phyloP scores from a whole-genome alignment of 2,797 vertebrate genomes.

The Eurystomus glaucurus region DNA sequence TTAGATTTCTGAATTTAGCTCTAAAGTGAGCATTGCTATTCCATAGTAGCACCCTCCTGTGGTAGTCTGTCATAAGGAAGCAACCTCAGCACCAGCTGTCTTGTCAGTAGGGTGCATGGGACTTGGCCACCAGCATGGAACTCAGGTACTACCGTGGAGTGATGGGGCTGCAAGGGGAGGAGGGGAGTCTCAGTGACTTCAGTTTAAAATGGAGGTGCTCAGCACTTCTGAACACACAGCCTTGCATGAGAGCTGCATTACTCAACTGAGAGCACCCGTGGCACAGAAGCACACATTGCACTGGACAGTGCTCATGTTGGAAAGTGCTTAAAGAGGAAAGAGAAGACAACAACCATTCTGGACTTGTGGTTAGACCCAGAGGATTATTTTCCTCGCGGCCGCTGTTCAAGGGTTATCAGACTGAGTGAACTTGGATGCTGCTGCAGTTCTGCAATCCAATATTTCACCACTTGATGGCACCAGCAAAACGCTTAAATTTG shows the following conservation, averaged over 20 bases:
- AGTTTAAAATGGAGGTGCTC: background rate
- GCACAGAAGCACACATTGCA: background rate
- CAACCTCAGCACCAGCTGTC: background rate
- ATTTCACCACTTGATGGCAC: conserved; percentile 78
- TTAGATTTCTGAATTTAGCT: background rate
- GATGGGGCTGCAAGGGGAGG: background rate
- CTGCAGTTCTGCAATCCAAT: conserved; percentile 8
- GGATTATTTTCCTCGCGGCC: background rate
- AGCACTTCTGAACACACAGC: background rate
- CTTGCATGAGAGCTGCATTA: background rate
- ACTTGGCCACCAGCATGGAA: background rate
- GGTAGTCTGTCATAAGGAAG: background rate
- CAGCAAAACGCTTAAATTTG: conserved; percentile 44
- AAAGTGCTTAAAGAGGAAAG: background rate
- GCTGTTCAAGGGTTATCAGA: background rate
- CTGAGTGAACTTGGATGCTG: background rate
- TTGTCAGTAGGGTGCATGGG: no score
- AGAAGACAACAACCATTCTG: background rate
- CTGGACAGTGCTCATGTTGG: background rate
- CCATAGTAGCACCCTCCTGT: background rate
- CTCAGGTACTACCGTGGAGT: background rate
- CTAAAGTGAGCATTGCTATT: background rate
- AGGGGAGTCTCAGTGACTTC: background rate
- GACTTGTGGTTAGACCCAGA: background rate
- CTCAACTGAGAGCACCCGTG: background rate